Percentiles rank a stretch among this genome's conserved stretches.
These are phyloP conservation scores for Drymodes brunneopygia DNA, from an alignment of 2,113 vertebrate genomes.

Conservation along the genomic window DNA sequence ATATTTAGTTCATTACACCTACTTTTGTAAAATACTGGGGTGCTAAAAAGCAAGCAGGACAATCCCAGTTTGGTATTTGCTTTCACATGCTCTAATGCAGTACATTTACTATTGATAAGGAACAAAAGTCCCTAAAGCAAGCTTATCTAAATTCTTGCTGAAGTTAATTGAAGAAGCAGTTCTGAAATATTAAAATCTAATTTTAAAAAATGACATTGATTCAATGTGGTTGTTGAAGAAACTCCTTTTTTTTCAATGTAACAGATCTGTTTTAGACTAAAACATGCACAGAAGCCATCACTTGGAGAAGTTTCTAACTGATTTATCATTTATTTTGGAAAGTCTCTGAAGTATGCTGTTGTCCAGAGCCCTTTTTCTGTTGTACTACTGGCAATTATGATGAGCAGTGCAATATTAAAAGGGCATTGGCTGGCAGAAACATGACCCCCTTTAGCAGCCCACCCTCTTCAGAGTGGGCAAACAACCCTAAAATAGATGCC, in stretches of 20 bases:
- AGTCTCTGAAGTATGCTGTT: slow-evolving; percentile 75
- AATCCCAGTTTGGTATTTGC: neutral
- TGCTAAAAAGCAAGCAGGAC: neutral
- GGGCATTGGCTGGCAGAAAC: slow-evolving; percentile 91
- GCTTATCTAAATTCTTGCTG: slow-evolving; percentile 15
- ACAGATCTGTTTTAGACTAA: slow-evolving; percentile 47
- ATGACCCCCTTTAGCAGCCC: slow-evolving; percentile 74
- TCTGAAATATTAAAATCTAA: slow-evolving; percentile 3
- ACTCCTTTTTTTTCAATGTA: slow-evolving; percentile 36
- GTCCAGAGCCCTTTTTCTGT: slow-evolving; percentile 92
- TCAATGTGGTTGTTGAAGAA: slow-evolving; percentile 13
- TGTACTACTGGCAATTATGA: slow-evolving; percentile 93
- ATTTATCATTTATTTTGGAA: slow-evolving; percentile 56
- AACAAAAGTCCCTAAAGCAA: neutral
- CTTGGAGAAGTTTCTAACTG: slow-evolving; percentile 52
- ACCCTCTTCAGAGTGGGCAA: slow-evolving; percentile 67
- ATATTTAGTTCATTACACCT: neutral
- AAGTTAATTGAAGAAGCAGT: neutral
- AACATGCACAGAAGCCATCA: slow-evolving; percentile 46
- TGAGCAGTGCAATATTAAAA: slow-evolving; percentile 99
- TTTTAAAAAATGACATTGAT: neutral
- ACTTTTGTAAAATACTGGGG: neutral
- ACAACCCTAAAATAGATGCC: slow-evolving; percentile 57
- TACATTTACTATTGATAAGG: neutral
- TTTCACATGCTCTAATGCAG: neutral